Base-by-base conservation (phyloP, 2,113 vertebrate genomes). In the Sander vitreus region DNA sequence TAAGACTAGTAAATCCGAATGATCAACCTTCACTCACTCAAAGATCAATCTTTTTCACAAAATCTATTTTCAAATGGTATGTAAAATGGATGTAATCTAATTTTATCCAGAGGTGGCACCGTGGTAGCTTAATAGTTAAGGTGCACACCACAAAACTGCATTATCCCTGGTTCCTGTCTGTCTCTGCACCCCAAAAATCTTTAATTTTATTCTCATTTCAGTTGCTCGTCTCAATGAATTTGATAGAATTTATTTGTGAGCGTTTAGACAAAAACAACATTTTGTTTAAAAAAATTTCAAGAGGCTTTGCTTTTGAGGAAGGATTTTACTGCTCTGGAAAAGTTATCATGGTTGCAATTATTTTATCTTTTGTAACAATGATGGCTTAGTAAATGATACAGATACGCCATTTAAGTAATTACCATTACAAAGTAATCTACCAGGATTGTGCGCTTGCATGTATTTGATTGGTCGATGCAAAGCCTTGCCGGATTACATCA, bases 51-150 rank as follows among this genome's bases (percentile, higher is more conserved):
- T 55, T 48, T 70, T 48, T 36, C 14, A 59, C 8, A 48, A 43
- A 30, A 70, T 63, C 1, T 27, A 15, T 70, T 79, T 78, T 71
- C 39, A 70, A 25, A 53, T 16, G 21, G 13, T 45, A 48, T 45
- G 3, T 57, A 30, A 59, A 36, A 27, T 39, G 33, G 27, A 51
- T 27, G 43, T 36, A 19, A 59, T 68, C 39, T 58, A 4, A 63
- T 78, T 73, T 36, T 1, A 63, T 50, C 8, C 19, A 73, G 3
- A 16, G 3, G 25, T 43, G 71, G 27, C 25, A 55, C 15, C 10
- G n/a, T 43, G n/a, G 50, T 19, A 19, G 9, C 60, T 48, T 18
- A 19, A 25, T 27, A 36, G 2, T 25, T 19, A 1, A 45, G 69
- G 39, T 58, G 39, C 36, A 13, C 51, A 57, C 14, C 21, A 7